Percentiles rank a stretch among this genome's conserved stretches.
These are phyloP conservation scores for Monochamus alternatus DNA, from an alignment of 2,888 invertebrate genomes.

Conservation along the genomic window DNA sequence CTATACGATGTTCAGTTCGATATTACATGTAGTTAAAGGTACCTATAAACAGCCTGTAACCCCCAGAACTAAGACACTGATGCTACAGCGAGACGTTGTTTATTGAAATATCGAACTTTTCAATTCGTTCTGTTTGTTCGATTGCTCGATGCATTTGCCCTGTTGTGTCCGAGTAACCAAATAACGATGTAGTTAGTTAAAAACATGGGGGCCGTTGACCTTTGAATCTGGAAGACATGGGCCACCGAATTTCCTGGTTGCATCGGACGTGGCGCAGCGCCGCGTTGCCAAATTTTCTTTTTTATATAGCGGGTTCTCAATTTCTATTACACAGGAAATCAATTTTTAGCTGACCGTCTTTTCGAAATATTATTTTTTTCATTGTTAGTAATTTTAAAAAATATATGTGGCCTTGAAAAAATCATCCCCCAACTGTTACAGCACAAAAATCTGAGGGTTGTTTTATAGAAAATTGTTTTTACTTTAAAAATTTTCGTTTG, in stretches of 20 bases:
- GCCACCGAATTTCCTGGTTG: conserved; percentile 16
- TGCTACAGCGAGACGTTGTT: background rate
- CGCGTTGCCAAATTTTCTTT: conserved; percentile 7
- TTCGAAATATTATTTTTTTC: too few species aligned
- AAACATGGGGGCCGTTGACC: conserved; percentile 43
- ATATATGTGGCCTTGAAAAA: too few species aligned
- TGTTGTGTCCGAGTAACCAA: conserved; percentile 45
- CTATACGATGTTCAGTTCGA: too few species aligned
- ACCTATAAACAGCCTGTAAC: background rate
- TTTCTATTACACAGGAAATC: too few species aligned
- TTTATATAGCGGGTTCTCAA: too few species aligned
- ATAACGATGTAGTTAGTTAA: conserved; percentile 34
- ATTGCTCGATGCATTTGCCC: conserved; percentile 21
- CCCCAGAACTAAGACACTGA: background rate
- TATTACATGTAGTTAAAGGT: too few species aligned
- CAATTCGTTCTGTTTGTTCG: conserved; percentile 11
- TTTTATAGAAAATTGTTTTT: too few species aligned
- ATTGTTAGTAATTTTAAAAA: too few species aligned
- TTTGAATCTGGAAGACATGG: conserved; percentile 31
- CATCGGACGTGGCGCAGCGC: conserved; percentile 9
- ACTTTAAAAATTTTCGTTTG: too few species aligned
- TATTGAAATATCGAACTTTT: conserved; percentile 6
- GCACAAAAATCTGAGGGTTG: too few species aligned
- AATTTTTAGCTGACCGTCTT: too few species aligned
- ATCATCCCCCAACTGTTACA: too few species aligned